Evolutionary conservation across 2,113 vertebrate genomes (phyloP).

Genomic region (Xerus inauris): DNA sequence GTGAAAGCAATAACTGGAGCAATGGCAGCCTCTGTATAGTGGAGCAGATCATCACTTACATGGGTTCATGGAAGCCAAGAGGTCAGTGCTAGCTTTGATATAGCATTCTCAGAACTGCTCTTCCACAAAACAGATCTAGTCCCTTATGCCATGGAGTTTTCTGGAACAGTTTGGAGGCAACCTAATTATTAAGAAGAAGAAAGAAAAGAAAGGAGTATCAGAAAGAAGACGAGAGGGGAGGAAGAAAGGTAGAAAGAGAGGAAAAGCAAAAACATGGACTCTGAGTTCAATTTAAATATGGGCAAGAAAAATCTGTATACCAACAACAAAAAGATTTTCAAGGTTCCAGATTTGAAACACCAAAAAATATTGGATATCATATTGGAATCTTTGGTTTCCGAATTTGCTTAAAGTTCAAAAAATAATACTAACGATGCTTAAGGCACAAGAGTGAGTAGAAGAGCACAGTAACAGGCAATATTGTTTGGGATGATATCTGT

Average conservation of each 20-base stretch:
- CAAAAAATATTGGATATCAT: background rate
- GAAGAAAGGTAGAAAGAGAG: background rate
- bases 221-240: background rate
- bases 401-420: background rate
- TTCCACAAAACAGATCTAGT: background rate
- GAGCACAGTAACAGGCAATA: background rate
- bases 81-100: background rate
- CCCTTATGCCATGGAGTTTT: background rate
- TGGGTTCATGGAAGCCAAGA: background rate
- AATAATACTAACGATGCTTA: background rate
- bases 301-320: background rate
- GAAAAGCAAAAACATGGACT: background rate
- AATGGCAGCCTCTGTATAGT: background rate
- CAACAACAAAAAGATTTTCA: background rate
- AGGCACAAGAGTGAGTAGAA: background rate
- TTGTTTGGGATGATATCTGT: background rate
- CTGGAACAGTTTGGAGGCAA: background rate
- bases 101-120: background rate
- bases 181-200: slow-evolving; percentile 15
- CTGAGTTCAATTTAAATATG: background rate
- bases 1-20: background rate
- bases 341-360: background rate
- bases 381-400: background rate
- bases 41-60: background rate
- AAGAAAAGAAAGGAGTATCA: background rate